Evolutionary conservation across 2,113 vertebrate species (phyloP).

Genomic region (Heterocephalus glaber): DNA sequence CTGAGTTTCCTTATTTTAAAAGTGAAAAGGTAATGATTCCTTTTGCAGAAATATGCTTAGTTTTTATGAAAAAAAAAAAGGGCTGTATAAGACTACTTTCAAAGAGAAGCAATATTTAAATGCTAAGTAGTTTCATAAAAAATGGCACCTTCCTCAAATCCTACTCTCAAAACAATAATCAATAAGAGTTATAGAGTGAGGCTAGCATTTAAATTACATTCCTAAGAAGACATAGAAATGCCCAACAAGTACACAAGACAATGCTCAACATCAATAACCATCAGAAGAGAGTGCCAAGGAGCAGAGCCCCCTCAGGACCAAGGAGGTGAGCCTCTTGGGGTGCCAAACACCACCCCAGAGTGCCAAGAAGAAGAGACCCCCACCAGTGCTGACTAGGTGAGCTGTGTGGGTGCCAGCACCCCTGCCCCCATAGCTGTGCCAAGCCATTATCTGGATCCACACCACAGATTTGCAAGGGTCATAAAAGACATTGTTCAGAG

Average conservation of each 20-base stretch:
- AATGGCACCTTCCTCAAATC: background rate
- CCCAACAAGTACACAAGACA: background rate
- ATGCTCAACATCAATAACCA: background rate
- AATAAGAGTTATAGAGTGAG: conserved; percentile 21
- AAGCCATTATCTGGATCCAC: too few relatives aligned
- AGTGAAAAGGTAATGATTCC: background rate
- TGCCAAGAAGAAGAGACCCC: too few relatives aligned
- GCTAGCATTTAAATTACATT: background rate
- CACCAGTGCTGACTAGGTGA: too few relatives aligned
- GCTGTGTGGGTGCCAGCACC: too few relatives aligned
- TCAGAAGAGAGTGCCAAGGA: too few relatives aligned
- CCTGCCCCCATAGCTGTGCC: too few relatives aligned
- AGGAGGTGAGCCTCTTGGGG: too few relatives aligned
- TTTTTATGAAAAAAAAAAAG: background rate
- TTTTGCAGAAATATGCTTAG: background rate
- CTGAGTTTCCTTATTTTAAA: conserved; percentile 53
- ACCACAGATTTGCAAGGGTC: too few relatives aligned
- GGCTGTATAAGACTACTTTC: conserved; percentile 17
- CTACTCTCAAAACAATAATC: background rate
- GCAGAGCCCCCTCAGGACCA: too few relatives aligned
- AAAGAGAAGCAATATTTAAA: conserved; percentile 36
- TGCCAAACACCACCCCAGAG: too few relatives aligned
- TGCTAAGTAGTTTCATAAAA: background rate
- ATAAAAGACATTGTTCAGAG: too few relatives aligned
- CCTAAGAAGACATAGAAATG: background rate